Evolutionary conservation across 2,797 vertebrate genomes (phyloP).

Genomic region (Sebastes iracundus): DNA sequence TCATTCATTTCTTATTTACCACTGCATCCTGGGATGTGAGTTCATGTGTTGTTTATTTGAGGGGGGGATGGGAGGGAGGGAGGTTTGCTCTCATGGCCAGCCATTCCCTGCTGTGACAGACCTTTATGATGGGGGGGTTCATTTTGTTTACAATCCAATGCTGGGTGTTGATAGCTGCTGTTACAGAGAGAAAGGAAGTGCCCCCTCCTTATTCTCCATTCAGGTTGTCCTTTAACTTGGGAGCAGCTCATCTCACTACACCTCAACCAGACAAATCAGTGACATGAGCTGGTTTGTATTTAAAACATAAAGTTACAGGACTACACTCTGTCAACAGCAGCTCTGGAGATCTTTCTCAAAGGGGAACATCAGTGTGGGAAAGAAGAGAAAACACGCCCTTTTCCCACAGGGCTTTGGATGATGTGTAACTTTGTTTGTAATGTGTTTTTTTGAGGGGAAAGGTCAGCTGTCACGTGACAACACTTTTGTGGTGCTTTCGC

Average conservation of each 20-base stretch:
- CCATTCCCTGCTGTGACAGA: neutral
- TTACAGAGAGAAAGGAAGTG: neutral
- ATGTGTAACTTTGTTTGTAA: slow-evolving; percentile 14
- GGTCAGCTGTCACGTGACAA: slow-evolving; percentile 31
- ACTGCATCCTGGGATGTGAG: neutral
- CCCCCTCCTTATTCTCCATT: neutral
- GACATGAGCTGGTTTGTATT: neutral
- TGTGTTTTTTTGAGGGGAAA: neutral
- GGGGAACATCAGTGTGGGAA: neutral
- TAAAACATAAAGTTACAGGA: neutral
- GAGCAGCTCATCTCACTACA: neutral
- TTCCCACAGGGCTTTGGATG: slow-evolving; percentile 14
- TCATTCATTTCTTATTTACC: neutral
- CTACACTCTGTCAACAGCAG: slow-evolving; percentile 27
- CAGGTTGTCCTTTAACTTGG: neutral
- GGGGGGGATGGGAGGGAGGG: neutral
- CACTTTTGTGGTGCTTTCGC: slow-evolving; percentile 70
- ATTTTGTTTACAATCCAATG: slow-evolving; percentile 64
- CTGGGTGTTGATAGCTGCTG: neutral
- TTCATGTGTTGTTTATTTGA: neutral
- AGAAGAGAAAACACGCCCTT: neutral
- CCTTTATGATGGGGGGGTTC: neutral
- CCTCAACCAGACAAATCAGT: neutral
- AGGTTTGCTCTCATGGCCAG: neutral
- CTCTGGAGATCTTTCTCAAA: slow-evolving; percentile 2